phyloP scores from a whole-genome alignment of 1,140 invertebrate species.

The Neodiprion fabricii region DNA sequence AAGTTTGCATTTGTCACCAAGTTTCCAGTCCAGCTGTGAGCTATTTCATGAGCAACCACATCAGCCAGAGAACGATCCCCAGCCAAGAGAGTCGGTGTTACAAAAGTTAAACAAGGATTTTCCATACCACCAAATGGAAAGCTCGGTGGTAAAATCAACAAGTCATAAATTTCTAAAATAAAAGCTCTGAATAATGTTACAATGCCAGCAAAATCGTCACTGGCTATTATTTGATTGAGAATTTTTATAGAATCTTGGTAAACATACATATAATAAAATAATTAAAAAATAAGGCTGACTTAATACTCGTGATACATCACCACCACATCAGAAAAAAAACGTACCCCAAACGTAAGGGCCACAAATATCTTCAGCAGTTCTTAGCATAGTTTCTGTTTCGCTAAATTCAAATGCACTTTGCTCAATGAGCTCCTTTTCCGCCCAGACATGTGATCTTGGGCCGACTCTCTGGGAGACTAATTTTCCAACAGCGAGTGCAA shows the following conservation, averaged over 20 bases:
- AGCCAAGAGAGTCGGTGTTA: slow-evolving; percentile 89
- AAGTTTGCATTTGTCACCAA: slow-evolving; percentile 92
- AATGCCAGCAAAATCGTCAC: no score
- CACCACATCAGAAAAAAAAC: not conserved
- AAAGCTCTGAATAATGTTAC: not conserved
- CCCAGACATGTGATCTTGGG: slow-evolving; percentile 84
- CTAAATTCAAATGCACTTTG: slow-evolving; percentile 86
- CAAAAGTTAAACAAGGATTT: slow-evolving; percentile 95
- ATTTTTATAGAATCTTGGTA: not conserved
- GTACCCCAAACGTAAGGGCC: slow-evolving; percentile 83
- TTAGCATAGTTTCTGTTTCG: slow-evolving; percentile 84
- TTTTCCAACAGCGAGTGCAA: slow-evolving; percentile 88
- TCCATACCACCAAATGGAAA: slow-evolving; percentile 98
- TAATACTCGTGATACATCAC: not conserved
- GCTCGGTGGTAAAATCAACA: slow-evolving; percentile 90
- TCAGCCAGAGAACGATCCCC: slow-evolving; percentile 88
- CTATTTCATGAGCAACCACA: slow-evolving; percentile 94
- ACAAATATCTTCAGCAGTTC: slow-evolving; percentile 81
- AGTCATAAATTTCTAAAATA: slow-evolving; percentile 73
- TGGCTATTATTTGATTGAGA: not conserved
- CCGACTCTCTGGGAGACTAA: slow-evolving; percentile 80
- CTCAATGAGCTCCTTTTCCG: slow-evolving; percentile 86
- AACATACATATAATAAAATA: not conserved
- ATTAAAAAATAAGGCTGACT: not conserved
- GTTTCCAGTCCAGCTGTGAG: slow-evolving; percentile 97